Base-by-base conservation (phyloP, 2,888 invertebrate species). In the Salpingus planirostris region DNA sequence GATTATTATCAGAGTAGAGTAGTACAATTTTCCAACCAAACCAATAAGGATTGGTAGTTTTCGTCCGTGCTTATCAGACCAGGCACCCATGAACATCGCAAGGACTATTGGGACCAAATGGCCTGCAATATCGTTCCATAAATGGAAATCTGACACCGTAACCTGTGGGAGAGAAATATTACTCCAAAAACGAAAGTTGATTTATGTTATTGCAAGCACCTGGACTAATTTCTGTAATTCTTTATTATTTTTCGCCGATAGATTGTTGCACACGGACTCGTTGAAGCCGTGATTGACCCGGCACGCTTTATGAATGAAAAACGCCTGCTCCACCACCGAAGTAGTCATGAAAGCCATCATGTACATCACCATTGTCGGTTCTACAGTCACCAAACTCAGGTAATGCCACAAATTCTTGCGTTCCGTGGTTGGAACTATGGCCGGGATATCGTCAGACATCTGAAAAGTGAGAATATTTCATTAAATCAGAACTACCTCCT, bases 341-440 rank as follows among this genome's bases (percentile, higher is more conserved):
- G 87, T 88, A 29, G 77, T 70, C 83, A 86, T 85, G 51, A 76
- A 84, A 1, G 88, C 85, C 70, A 88, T 76, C 87, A 91, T 89
- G 56, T 88, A 91, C 2, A 90, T 66, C 57, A 89, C 83, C 77
- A 91, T 78, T 0, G 85, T 74, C 0, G 91, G 90, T 55, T 92
- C 91, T 12, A 91, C 86, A 0, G 88, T 80, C 31, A 85, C 69
- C 14, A 68, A 55, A 24, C 36, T 45, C 13, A 55, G 25, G 33
- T 54, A 57, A 11, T 31, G 13, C 14, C n/a, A n/a, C n/a, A n/a
- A n/a, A n/a, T n/a, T n/a, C n/a, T n/a, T n/a, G n/a, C n/a, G n/a
- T n/a, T n/a, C n/a, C n/a, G n/a, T n/a, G n/a, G n/a, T n/a, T n/a
- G n/a, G n/a, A n/a, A n/a, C n/a, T n/a, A n/a, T n/a, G n/a, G n/a